A percentile compares a stretch with the other conserved stretches of the same genome.
These are phyloP conservation scores for Diachasma alloeum DNA, from an alignment of 1,140 invertebrate species.

Conservation along the genomic window DNA sequence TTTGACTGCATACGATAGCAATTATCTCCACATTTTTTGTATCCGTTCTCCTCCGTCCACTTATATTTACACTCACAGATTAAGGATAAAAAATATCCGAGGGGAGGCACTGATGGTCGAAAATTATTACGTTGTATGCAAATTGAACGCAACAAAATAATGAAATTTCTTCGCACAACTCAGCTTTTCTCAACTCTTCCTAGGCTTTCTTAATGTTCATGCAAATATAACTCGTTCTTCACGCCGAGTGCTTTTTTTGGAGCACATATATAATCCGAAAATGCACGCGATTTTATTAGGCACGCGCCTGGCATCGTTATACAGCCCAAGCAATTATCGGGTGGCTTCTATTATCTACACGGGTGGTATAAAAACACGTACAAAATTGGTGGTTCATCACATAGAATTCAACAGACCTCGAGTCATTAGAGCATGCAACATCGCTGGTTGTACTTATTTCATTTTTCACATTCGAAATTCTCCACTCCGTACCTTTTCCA, in stretches of 20 bases:
- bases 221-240: not conserved
- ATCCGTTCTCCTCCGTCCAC: not conserved
- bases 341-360: not conserved
- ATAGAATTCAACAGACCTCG: not conserved
- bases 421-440: not conserved
- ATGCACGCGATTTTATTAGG: constrained; percentile 2
- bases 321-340: not conserved
- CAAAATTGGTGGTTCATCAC: not conserved
- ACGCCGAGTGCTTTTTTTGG: not conserved
- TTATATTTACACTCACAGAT: not conserved
- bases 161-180: not conserved
- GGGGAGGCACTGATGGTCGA: not conserved
- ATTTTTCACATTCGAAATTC: not conserved
- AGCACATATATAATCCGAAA: not conserved
- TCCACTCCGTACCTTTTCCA: not conserved
- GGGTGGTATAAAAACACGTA: not conserved
- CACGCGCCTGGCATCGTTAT: not conserved
- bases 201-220: not conserved
- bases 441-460: not conserved
- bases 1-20: not conserved
- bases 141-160: not conserved
- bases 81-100: not conserved
- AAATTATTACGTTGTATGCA: constrained; percentile 8
- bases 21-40: not conserved
- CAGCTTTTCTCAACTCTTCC: not conserved